Evolutionary conservation across 2,113 vertebrate genomes (phyloP).

Genomic region (Ochotona princeps): DNA sequence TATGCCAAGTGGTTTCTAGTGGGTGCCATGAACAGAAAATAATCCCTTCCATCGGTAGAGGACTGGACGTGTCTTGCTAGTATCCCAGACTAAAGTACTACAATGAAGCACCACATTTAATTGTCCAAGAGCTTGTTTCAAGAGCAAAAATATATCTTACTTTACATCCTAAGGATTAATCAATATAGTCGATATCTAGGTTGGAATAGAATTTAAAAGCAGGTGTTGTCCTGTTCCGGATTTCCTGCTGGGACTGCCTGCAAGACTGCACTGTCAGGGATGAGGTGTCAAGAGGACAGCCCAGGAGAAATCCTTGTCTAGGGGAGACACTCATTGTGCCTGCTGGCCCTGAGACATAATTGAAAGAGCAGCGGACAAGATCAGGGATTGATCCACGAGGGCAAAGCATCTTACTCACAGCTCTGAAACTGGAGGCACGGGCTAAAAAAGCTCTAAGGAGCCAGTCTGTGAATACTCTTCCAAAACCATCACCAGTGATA

Average conservation of each 20-base stretch:
- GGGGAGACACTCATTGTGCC: not conserved
- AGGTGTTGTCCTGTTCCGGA: slow-evolving; percentile 14
- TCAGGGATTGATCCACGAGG: not conserved
- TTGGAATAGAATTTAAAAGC: slow-evolving; percentile 56
- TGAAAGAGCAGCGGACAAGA: not conserved
- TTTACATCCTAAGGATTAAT: not conserved
- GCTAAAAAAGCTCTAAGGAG: not conserved
- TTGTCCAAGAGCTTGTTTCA: not conserved
- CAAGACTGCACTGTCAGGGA: not conserved
- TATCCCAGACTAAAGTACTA: not conserved
- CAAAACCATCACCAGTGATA: not conserved
- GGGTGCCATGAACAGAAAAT: not conserved
- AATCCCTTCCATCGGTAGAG: not conserved
- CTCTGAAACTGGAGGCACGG: not conserved
- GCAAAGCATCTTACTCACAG: not conserved
- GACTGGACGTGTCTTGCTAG: not conserved
- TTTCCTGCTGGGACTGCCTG: not conserved
- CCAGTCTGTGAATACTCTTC: not conserved
- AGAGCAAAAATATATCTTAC: not conserved
- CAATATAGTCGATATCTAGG: not conserved
- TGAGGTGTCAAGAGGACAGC: not conserved
- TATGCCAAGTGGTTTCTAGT: not conserved
- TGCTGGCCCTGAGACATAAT: not conserved
- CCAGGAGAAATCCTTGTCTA: slow-evolving; percentile 5
- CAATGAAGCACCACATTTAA: not conserved